Evolutionary conservation across 1,140 invertebrate genomes (phyloP).

Genomic region (Magallana ariakensis): DNA sequence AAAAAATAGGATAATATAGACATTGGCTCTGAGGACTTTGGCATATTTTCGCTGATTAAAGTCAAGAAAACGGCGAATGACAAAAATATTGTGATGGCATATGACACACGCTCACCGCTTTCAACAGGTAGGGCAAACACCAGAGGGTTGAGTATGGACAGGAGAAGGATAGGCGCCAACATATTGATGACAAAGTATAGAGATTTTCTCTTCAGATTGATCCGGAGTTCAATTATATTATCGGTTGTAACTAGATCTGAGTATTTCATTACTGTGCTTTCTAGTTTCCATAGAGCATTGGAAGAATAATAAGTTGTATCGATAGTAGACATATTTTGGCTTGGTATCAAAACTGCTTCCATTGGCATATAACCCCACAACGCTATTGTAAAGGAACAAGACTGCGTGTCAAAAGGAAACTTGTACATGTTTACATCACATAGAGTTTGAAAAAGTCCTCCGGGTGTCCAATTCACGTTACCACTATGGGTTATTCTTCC

Average conservation of each 20-base stretch:
- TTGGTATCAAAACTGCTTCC: not conserved
- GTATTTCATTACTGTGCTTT: not conserved
- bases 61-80: slow-evolving; percentile 68
- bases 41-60: slow-evolving; percentile 68
- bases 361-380: slow-evolving; percentile 3
- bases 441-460: not conserved
- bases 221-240: not conserved
- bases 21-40: slow-evolving; percentile 56
- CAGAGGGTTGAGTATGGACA: slow-evolving; percentile 66
- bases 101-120: slow-evolving; percentile 67
- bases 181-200: slow-evolving; percentile 61
- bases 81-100: slow-evolving; percentile 69
- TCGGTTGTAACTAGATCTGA: not conserved
- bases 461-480: not conserved
- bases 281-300: not conserved
- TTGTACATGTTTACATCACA: slow-evolving; percentile 41
- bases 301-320: slow-evolving; percentile 7
- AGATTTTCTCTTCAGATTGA: slow-evolving; percentile 42
- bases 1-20: slow-evolving; percentile 28
- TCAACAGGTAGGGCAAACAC: slow-evolving; percentile 65
- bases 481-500: not conserved
- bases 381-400: not conserved
- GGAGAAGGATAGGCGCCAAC: slow-evolving; percentile 62
- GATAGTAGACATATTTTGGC: not conserved
- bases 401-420: slow-evolving; percentile 47